A percentile compares a stretch with the other conserved stretches of the same genome.
Conservation (phyloP, 2,888 invertebrate genomes). For the Stegana nigrithorax region DNA sequence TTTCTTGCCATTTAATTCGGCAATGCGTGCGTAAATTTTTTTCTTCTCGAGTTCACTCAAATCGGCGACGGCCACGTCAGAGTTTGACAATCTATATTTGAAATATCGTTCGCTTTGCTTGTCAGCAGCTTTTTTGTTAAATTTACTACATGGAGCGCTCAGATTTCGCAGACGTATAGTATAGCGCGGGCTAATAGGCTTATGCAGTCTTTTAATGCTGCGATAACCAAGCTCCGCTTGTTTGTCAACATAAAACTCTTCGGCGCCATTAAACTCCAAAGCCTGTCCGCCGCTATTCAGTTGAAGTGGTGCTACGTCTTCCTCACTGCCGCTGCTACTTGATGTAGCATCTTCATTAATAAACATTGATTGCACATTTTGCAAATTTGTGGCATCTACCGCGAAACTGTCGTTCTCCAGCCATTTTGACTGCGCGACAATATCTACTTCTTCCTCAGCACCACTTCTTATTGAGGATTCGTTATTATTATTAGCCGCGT, state of each 20-base stretch:
- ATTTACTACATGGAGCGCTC: slow-evolving; percentile 17
- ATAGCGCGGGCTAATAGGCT: slow-evolving; percentile 75
- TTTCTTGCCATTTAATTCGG: slow-evolving; percentile 13
- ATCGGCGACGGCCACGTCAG: slow-evolving; percentile 70
- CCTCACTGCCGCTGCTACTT: not conserved
- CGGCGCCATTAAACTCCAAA: slow-evolving; percentile 57
- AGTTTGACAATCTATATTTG: slow-evolving; percentile 40
- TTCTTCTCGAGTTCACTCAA: slow-evolving; percentile 72
- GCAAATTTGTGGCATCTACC: not conserved
- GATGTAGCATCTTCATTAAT: not conserved
- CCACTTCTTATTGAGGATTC: too few species aligned
- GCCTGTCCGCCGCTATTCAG: not conserved
- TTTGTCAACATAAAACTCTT: slow-evolving; percentile 74
- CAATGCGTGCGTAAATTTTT: slow-evolving; percentile 69
- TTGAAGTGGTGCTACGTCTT: not conserved
- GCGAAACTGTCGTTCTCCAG: not conserved
- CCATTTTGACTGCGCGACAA: not conserved
- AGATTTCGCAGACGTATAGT: slow-evolving; percentile 4
- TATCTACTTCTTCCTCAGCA: too few species aligned
- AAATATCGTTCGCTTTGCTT: slow-evolving; percentile 37
- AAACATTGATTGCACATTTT: not conserved
- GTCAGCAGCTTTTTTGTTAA: too few species aligned
- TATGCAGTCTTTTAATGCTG: slow-evolving; percentile 73
- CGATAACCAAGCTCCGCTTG: slow-evolving; percentile 72
- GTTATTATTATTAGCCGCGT: not conserved